phyloP scores from a whole-genome alignment of 2,888 invertebrate genomes.

The Anaspis maculata region DNA sequence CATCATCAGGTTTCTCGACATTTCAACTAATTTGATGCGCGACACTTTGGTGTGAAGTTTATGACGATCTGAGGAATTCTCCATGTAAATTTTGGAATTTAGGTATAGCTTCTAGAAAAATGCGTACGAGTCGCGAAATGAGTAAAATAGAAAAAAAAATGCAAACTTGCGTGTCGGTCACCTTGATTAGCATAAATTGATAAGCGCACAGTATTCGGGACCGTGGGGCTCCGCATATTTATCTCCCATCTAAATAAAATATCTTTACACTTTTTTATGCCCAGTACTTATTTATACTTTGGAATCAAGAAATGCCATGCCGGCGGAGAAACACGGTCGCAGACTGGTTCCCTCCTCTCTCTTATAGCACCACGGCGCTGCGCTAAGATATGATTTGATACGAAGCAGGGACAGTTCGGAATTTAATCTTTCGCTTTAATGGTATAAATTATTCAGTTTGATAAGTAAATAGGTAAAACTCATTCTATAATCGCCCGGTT shows the following conservation, averaged over 20 bases:
- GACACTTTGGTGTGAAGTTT: too few relatives aligned
- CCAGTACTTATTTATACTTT: not conserved
- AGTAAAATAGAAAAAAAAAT: slow-evolving; percentile 15
- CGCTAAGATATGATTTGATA: slow-evolving; percentile 39
- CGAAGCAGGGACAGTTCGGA: slow-evolving; percentile 36
- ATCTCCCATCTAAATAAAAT: slow-evolving; percentile 36
- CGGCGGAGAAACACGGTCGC: slow-evolving; percentile 33
- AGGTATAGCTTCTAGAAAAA: too few relatives aligned
- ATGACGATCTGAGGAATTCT: too few relatives aligned
- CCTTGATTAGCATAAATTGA: slow-evolving; percentile 36
- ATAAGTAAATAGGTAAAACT: slow-evolving; percentile 40
- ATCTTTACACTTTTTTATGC: slow-evolving; percentile 28
- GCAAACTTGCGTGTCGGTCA: slow-evolving; percentile 31
- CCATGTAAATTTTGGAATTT: too few relatives aligned
- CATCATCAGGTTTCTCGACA: too few relatives aligned
- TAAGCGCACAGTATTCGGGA: slow-evolving; percentile 35
- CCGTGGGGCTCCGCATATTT: slow-evolving; percentile 27
- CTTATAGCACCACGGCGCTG: too few relatives aligned
- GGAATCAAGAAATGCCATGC: too few relatives aligned
- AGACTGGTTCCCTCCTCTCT: slow-evolving; percentile 19
- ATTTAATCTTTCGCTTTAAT: slow-evolving; percentile 40
- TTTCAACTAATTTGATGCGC: too few relatives aligned
- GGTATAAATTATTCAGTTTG: slow-evolving; percentile 40
- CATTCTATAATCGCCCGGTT: slow-evolving; percentile 36
- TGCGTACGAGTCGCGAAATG: too few relatives aligned